These are phyloP conservation scores for Scomberomorus guttatus DNA, from an alignment of 2,797 vertebrate genomes.

Conservation along the genomic window DNA sequence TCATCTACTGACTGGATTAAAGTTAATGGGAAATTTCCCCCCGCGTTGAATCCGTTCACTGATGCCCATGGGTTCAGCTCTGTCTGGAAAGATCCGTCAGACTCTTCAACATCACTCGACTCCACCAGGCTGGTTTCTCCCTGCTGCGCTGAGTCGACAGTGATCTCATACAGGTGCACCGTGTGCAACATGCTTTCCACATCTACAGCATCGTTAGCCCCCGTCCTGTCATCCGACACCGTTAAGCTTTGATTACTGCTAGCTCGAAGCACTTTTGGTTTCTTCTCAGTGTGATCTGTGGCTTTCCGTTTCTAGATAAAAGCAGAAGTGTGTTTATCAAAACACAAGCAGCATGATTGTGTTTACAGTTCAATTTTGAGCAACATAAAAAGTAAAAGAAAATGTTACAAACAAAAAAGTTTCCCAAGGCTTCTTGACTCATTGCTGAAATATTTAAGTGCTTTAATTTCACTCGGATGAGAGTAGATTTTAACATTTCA, in stretches of 20 bases:
- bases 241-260: conserved; percentile 2
- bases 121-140: conserved; percentile 48
- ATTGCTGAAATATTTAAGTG: not conserved
- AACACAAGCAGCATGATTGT: not conserved
- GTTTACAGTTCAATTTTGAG: not conserved
- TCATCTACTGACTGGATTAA: conserved; percentile 63
- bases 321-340: not conserved
- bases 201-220: not conserved
- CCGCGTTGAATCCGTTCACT: not conserved
- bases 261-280: conserved; percentile 62
- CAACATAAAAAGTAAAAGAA: too few relatives aligned
- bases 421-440: not conserved
- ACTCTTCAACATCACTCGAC: not conserved
- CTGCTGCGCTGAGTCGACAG: conserved; percentile 38
- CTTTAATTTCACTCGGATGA: not conserved
- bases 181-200: conserved; percentile 27
- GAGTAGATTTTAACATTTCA: too few relatives aligned
- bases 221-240: conserved; percentile 1
- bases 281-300: conserved; percentile 48
- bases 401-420: too few relatives aligned
- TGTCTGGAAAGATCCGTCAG: conserved; percentile 24
- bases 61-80: conserved; percentile 32
- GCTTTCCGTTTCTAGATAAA: conserved; percentile 79
- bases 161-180: conserved; percentile 68
- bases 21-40: conserved; percentile 57